Evolutionary conservation across 1,140 invertebrate species (phyloP).

Genomic region (Atopsyche davidsoni): DNA sequence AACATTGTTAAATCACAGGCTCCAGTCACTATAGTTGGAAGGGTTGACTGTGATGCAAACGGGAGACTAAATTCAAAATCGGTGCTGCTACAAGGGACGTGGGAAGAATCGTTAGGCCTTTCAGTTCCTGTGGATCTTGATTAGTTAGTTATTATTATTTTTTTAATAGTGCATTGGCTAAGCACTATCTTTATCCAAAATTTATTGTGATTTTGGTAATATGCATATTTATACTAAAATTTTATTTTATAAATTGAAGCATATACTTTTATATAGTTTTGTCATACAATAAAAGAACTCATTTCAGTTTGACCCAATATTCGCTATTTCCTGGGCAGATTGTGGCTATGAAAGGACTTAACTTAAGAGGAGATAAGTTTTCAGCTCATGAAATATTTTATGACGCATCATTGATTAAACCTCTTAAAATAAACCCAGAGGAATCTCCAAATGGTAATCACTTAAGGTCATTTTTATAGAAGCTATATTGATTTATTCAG

Average conservation of each 20-base stretch:
- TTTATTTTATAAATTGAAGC: background rate
- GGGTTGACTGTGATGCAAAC: constrained; percentile 67
- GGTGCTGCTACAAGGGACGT: constrained; percentile 63
- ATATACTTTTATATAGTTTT: constrained; percentile 39
- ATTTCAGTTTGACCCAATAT: constrained; percentile 58
- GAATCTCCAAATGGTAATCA: constrained; percentile 15
- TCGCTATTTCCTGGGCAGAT: constrained; percentile 83
- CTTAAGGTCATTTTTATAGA: background rate
- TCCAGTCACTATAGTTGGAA: constrained; percentile 54
- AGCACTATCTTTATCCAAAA: background rate
- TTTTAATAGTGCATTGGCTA: background rate
- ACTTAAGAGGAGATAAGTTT: constrained; percentile 62
- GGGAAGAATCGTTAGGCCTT: constrained; percentile 44
- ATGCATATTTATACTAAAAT: background rate
- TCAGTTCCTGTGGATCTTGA: constrained; percentile 41
- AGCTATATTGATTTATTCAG: background rate
- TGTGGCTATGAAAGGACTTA: constrained; percentile 64
- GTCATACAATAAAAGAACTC: too few relatives aligned
- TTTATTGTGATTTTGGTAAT: background rate
- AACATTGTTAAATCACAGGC: constrained; percentile 40
- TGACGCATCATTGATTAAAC: constrained; percentile 36
- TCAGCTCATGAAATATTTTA: constrained; percentile 59
- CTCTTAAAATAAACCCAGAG: constrained; percentile 10
- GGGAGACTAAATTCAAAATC: constrained; percentile 64
- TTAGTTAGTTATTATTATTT: constrained; percentile 32